Base-by-base conservation (phyloP, 1,140 invertebrate genomes). In the Oedothorax gibbosus region DNA sequence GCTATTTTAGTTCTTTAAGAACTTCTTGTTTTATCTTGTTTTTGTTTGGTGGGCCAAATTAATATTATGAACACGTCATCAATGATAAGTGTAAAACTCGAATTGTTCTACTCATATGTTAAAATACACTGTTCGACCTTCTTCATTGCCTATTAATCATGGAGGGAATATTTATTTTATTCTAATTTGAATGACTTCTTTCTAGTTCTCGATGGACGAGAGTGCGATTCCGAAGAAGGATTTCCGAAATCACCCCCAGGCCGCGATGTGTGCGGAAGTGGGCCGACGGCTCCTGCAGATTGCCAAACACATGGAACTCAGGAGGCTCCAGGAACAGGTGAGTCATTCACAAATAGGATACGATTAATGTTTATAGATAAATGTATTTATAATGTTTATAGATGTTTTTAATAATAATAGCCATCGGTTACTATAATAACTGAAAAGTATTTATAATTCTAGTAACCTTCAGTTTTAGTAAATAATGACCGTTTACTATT, bases 121-220 rank as follows among this genome's bases (percentile, higher is more conserved):
- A 62, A 62, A 18, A 15, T 62, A 62, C 12, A 1, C 2, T 62
- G 6, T 12, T 62, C 6, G 18, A 15, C 18, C 12, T 51, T 0
- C 50, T 50, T 49, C 51, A 4, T 71, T 53, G 68, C n/a, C 10
- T 71, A 75, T 35, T 9, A 14, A 7, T 0, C 15, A 7, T 21
- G 57, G 12, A 62, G 18, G 18, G 12, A 12, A 15, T 62, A 62
- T 18, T 62, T 12, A 35, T 1, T 35, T 35, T 35, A 35, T 35
- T 35, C 35, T 35, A 35, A 35, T 35, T 35, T 5, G 35, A 35
- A 20, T 64, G 6, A 0, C 65, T 10, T 51, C 14, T 11, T 56
- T 35, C 0, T 35, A 66, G 65, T n/a, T 54, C 53, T 54, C 50
- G 64, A 68, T 68, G 77, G 77, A 79, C 8, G 62, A 65, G 50